Percentiles rank a stretch among this genome's conserved stretches.
Evolutionary conservation across 2,888 invertebrate species (phyloP).

Genomic region (Diadromus collaris): DNA sequence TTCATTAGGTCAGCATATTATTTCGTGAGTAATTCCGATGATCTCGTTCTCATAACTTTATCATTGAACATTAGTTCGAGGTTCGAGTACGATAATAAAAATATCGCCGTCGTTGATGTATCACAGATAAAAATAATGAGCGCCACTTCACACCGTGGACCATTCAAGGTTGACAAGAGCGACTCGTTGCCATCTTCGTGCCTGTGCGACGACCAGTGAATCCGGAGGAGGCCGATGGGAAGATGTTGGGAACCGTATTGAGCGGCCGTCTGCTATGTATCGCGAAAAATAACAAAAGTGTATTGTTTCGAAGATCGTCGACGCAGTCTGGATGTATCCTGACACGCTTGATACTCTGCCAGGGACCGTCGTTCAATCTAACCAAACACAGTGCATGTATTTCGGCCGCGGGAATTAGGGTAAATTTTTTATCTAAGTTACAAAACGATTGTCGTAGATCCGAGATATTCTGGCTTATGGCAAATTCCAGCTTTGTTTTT

Average conservation of each 20-base stretch:
- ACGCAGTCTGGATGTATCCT: slow-evolving; percentile 47
- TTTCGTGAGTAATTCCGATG: not conserved
- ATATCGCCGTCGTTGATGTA: not conserved
- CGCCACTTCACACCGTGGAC: not conserved
- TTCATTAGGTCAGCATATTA: not conserved
- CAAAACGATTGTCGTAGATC: not conserved
- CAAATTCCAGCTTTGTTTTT: not conserved
- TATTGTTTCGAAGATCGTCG: slow-evolving; percentile 58
- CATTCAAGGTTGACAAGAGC: slow-evolving; percentile 4
- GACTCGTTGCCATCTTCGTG: slow-evolving; percentile 23
- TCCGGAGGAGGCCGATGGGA: slow-evolving; percentile 29
- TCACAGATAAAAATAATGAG: slow-evolving; percentile 3
- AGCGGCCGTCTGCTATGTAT: slow-evolving; percentile 62
- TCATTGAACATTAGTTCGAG: not conserved
- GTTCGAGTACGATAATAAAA: not conserved
- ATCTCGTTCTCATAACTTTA: not conserved
- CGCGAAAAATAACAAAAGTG: slow-evolving; percentile 54
- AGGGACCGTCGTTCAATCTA: slow-evolving; percentile 56
- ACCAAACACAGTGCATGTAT: slow-evolving; percentile 48
- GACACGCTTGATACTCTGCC: slow-evolving; percentile 60
- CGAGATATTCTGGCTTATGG: not conserved
- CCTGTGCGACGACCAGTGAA: slow-evolving; percentile 25
- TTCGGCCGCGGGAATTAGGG: slow-evolving; percentile 59
- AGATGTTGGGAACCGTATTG: slow-evolving; percentile 67
- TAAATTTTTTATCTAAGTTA: slow-evolving; percentile 45